These are phyloP conservation scores for Carassius gibelio DNA, from an alignment of 2,113 vertebrate species.

Conservation along the genomic window DNA sequence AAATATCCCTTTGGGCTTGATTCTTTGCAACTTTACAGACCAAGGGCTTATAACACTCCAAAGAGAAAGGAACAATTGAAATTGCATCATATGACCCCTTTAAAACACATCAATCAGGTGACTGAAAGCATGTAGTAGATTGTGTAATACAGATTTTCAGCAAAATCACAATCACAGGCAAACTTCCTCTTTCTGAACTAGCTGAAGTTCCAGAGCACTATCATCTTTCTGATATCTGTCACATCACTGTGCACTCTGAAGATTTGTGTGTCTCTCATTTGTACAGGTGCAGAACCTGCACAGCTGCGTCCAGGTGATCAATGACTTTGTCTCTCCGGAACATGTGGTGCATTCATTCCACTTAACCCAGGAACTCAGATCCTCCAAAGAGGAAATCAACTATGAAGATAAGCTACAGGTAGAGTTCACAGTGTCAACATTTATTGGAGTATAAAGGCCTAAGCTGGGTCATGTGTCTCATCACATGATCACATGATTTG, in stretches of 20 bases:
- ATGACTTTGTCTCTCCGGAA: slow-evolving; percentile 98
- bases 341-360: slow-evolving; percentile 94
- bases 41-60: too few relatives aligned
- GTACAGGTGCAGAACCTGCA: slow-evolving; percentile 96
- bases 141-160: neutral
- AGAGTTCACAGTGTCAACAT: slow-evolving; percentile 29
- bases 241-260: neutral
- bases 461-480: too few relatives aligned
- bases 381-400: slow-evolving; percentile 94
- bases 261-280: slow-evolving; percentile 9
- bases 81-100: too few relatives aligned
- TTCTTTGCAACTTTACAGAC: too few relatives aligned
- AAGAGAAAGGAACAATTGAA: too few relatives aligned
- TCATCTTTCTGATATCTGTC: neutral
- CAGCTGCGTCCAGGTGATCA: slow-evolving; percentile 98
- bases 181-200: too few relatives aligned
- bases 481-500: too few relatives aligned
- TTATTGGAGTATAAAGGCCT: neutral
- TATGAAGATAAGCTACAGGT: slow-evolving; percentile 99
- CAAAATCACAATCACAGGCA: too few relatives aligned
- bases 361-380: slow-evolving; percentile 93
- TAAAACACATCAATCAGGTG: neutral
- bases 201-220: neutral
- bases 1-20: too few relatives aligned
- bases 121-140: neutral